Conservation (phyloP, 64 coral and sea anemone genomes). For the Montipora foliosa region DNA sequence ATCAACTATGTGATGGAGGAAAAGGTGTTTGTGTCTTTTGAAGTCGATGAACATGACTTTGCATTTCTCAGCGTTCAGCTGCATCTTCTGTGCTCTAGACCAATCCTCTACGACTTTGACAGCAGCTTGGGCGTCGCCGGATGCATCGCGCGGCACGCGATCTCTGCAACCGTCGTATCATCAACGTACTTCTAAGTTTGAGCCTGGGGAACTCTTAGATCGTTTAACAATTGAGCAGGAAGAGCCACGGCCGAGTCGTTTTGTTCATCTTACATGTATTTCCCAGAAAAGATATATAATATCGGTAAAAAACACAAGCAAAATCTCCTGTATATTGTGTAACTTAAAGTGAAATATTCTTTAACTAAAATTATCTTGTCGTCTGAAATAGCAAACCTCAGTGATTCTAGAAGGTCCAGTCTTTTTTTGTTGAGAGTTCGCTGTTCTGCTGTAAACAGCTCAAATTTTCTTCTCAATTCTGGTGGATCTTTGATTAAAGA, state of each 20-base stretch:
- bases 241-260: too few species aligned
- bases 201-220: neutral
- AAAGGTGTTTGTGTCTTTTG: neutral
- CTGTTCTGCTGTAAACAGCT: constrained; percentile 85
- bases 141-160: neutral
- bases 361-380: neutral
- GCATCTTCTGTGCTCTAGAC: neutral
- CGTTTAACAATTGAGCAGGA: neutral
- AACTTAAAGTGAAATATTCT: too few species aligned
- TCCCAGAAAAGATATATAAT: too few species aligned
- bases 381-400: constrained; percentile 60
- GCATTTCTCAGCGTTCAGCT: neutral
- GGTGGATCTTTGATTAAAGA: constrained; percentile 74
- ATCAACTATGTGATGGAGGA: neutral
- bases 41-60: neutral
- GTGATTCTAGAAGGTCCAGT: constrained; percentile 83
- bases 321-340: too few species aligned
- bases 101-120: neutral
- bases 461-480: constrained; percentile 65
- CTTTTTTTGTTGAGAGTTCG: constrained; percentile 80
- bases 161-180: neutral
- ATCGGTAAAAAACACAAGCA: too few species aligned
- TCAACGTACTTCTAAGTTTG: neutral
- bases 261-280: too few species aligned
- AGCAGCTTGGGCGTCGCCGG: neutral